Conservation (phyloP, 2,888 invertebrate species). For the Cantharis rustica region DNA sequence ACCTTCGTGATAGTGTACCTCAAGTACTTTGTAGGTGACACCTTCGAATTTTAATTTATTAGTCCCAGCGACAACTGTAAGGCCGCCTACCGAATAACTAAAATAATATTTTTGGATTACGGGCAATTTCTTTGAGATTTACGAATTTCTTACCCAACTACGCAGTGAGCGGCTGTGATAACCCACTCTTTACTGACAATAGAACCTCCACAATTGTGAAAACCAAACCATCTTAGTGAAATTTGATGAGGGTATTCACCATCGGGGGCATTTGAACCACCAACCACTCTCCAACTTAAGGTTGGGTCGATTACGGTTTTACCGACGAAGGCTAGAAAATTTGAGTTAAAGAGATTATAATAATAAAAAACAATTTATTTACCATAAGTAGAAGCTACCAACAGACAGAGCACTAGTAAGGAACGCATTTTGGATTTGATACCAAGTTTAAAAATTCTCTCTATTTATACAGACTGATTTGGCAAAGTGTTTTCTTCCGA, state of each 20-base stretch:
- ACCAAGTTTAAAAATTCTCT: neutral
- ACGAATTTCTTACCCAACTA: constrained; percentile 10
- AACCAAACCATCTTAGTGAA: constrained; percentile 45
- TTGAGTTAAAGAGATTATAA: neutral
- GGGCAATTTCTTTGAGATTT: neutral
- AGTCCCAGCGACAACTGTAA: neutral
- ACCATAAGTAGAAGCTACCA: neutral
- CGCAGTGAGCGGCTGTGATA: constrained; percentile 45
- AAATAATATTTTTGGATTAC: neutral
- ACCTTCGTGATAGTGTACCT: neutral
- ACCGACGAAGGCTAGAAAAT: neutral
- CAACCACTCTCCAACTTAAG: constrained; percentile 9
- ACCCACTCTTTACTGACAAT: constrained; percentile 35
- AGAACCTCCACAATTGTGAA: constrained; percentile 40
- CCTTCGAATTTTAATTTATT: neutral
- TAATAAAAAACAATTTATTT: neutral
- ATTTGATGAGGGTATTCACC: constrained; percentile 41
- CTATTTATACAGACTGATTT: neutral
- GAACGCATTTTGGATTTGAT: neutral
- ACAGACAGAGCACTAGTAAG: neutral
- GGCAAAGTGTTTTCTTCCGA: neutral
- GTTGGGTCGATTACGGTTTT: neutral
- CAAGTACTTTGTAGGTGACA: neutral
- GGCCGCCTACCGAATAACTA: neutral
- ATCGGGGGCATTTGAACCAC: constrained; percentile 29